Conservation (phyloP, 1,140 invertebrate species). For the Cyphomyrmex costatus region DNA sequence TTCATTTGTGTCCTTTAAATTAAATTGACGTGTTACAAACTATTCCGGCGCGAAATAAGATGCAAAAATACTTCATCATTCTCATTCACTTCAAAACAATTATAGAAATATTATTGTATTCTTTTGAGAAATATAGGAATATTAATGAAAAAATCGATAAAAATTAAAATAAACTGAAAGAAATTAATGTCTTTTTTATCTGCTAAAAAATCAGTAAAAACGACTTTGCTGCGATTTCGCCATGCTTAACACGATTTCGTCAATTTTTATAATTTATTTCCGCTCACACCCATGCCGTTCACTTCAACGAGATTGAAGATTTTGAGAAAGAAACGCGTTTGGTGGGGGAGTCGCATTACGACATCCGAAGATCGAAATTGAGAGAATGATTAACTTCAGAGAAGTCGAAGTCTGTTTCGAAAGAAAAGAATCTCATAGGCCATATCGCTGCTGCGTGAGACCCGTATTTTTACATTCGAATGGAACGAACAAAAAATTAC, state of each 20-base stretch:
- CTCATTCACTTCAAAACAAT: not conserved
- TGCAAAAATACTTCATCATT: not conserved
- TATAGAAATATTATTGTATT: not conserved
- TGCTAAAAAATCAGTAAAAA: not conserved
- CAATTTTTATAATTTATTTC: slow-evolving; percentile 71
- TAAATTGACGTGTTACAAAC: not conserved
- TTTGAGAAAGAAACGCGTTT: slow-evolving; percentile 55
- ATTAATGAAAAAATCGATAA: not conserved
- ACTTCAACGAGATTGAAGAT: slow-evolving; percentile 26
- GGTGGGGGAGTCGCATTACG: not conserved
- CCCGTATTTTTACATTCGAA: not conserved
- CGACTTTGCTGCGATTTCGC: not conserved
- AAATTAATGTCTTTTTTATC: not conserved
- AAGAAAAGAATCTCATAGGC: not conserved
- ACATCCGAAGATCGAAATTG: slow-evolving; percentile 22
- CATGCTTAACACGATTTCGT: slow-evolving; percentile 24
- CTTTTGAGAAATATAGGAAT: not conserved
- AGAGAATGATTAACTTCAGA: slow-evolving; percentile 34
- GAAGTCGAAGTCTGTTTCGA: not conserved
- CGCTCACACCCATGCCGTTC: not conserved
- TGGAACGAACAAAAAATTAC: not conserved
- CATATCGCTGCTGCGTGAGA: not conserved
- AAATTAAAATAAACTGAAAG: not conserved
- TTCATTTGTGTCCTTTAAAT: not conserved
- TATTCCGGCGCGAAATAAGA: not conserved